Percentiles rank a stretch among this genome's conserved stretches.
These are phyloP conservation scores for Haplochromis vanheusdeni DNA, from an alignment of 2,113 vertebrate genomes.

Conservation along the genomic window DNA sequence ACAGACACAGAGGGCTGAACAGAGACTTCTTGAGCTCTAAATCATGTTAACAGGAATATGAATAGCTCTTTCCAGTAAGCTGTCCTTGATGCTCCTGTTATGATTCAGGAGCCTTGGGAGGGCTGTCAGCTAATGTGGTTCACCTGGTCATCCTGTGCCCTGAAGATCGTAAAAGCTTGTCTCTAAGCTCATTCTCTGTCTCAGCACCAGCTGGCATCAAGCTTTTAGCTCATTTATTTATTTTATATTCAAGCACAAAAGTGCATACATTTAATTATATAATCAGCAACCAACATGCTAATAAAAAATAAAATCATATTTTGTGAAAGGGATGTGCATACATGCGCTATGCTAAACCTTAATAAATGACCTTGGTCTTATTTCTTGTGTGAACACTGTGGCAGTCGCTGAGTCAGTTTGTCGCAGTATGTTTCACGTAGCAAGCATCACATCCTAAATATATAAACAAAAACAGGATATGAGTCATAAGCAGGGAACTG, in stretches of 20 bases:
- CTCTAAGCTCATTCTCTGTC: background rate
- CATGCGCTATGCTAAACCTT: background rate
- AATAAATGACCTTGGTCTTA: background rate
- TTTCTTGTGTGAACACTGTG: background rate
- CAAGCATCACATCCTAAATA: background rate
- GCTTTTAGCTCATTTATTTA: background rate
- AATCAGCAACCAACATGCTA: background rate
- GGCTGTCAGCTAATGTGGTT: background rate
- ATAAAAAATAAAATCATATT: background rate
- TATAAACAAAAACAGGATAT: background rate
- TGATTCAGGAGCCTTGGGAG: background rate
- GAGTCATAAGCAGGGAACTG: background rate
- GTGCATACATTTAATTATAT: fast-evolving
- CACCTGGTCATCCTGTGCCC: background rate
- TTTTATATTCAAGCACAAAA: background rate
- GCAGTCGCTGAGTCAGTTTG: background rate
- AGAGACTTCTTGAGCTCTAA: background rate
- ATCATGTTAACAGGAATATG: background rate
- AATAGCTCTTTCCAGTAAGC: background rate
- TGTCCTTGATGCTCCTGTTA: background rate
- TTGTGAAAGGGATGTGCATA: fast-evolving
- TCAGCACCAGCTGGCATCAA: background rate
- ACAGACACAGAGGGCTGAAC: background rate
- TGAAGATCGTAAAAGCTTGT: background rate
- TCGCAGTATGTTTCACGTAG: background rate